A percentile compares a stretch with the other conserved stretches of the same genome.
These are phyloP conservation scores for Halyomorpha halys DNA, from an alignment of 1,140 invertebrate genomes.

Conservation along the genomic window DNA sequence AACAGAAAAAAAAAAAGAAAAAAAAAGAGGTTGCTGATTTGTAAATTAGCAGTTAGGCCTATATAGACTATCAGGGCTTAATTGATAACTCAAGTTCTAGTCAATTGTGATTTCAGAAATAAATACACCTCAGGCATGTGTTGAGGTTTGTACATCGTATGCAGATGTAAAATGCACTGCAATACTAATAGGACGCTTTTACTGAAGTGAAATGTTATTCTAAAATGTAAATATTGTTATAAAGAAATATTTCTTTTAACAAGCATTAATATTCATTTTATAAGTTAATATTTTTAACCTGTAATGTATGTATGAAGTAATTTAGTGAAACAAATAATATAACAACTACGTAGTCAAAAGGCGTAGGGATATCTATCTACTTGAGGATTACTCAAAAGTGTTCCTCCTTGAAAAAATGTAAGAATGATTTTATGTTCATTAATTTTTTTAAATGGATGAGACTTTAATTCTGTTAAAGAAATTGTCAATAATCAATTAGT, in stretches of 20 bases:
- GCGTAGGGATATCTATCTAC: slow-evolving; percentile 24
- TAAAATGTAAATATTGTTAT: slow-evolving; percentile 35
- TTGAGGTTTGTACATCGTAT: slow-evolving; percentile 14
- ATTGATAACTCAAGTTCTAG: slow-evolving; percentile 27
- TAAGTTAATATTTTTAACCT: slow-evolving; percentile 28
- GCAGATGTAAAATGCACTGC: slow-evolving; percentile 18
- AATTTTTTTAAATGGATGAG: slow-evolving; percentile 10
- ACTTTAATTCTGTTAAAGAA: slow-evolving; percentile 19
- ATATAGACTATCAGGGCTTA: slow-evolving; percentile 25
- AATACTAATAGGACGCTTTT: slow-evolving; percentile 25
- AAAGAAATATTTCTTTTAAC: slow-evolving; percentile 25
- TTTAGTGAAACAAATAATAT: slow-evolving; percentile 18
- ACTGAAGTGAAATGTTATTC: slow-evolving; percentile 32
- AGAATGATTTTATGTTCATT: slow-evolving; percentile 4
- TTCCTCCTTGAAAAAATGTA: slow-evolving; percentile 17
- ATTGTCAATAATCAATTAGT: slow-evolving; percentile 24
- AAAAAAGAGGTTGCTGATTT: slow-evolving; percentile 17
- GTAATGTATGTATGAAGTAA: slow-evolving; percentile 26
- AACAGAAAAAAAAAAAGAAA: slow-evolving; percentile 10
- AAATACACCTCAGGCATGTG: slow-evolving; percentile 6
- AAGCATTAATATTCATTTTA: slow-evolving; percentile 24
- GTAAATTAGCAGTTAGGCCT: slow-evolving; percentile 27
- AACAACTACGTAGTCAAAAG: slow-evolving; percentile 27
- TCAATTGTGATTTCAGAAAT: slow-evolving; percentile 27
- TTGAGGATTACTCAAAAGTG: slow-evolving; percentile 19